Percentiles rank a stretch among this genome's conserved stretches.
Evolutionary conservation across 2,797 vertebrate species (phyloP).

Genomic region (Poecilia wingei): DNA sequence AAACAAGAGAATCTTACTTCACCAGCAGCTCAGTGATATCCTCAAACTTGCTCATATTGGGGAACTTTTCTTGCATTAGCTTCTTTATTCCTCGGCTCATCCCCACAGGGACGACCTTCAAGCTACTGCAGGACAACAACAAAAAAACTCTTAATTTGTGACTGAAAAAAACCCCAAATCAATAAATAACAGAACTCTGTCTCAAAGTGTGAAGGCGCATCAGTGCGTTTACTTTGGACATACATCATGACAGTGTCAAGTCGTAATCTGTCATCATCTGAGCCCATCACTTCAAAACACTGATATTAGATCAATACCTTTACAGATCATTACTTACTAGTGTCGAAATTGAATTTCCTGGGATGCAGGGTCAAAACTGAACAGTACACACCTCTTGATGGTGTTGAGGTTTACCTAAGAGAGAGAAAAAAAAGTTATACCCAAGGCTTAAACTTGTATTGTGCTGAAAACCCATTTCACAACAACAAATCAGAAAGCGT

Average conservation of each 20-base stretch:
- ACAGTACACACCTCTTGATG: conserved; percentile 90
- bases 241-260: conserved; percentile 82
- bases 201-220: conserved; percentile 41
- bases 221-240: conserved; percentile 88
- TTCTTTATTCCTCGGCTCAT: conserved; percentile 94
- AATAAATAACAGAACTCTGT: fast-evolving
- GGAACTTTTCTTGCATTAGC: conserved; percentile 92
- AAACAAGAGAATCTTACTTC: conserved; percentile 77
- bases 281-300: conserved; percentile 28
- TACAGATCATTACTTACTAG: conserved; percentile 85
- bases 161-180: background rate
- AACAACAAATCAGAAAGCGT: conserved; percentile 76
- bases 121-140: conserved; percentile 79
- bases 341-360: conserved; percentile 90
- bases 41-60: conserved; percentile 91
- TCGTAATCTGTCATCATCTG: conserved; percentile 75
- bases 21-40: conserved; percentile 94
- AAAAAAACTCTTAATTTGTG: background rate
- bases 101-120: conserved; percentile 93
- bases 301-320: background rate
- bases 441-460: background rate
- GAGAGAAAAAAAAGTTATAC: background rate
- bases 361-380: conserved; percentile 83
- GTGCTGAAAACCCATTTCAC: background rate
- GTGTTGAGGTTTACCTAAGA: conserved; percentile 89